These are phyloP conservation scores for Ips typographus DNA, from an alignment of 1,140 invertebrate genomes.

Conservation along the genomic window DNA sequence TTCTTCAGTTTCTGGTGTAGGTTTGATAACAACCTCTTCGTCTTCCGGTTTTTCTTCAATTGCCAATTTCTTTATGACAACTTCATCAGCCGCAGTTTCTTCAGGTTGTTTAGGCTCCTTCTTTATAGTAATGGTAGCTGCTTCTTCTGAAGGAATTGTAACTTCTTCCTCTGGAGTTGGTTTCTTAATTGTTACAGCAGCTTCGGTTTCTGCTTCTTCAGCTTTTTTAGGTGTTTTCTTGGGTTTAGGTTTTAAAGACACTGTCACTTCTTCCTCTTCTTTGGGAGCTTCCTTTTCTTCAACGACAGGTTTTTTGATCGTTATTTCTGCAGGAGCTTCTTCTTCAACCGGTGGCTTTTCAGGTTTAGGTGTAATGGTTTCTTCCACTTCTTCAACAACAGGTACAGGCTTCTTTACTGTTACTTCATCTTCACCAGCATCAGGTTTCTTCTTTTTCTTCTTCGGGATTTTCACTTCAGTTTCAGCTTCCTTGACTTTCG, in stretches of 20 bases:
- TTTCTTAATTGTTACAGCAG: conserved; percentile 7
- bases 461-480: conserved; percentile 19
- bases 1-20: conserved; percentile 51
- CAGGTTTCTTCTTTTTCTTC: conserved; percentile 6
- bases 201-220: conserved; percentile 4
- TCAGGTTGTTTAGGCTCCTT: conserved; percentile 6
- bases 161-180: not conserved
- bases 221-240: conserved; percentile 46
- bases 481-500: conserved; percentile 52
- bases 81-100: conserved; percentile 26
- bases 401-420: not conserved
- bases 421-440: not conserved
- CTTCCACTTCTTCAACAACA: not conserved
- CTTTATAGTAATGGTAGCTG: conserved; percentile 7
- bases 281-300: conserved; percentile 27
- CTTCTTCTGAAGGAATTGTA: conserved; percentile 2
- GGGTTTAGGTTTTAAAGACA: conserved; percentile 36
- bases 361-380: not conserved
- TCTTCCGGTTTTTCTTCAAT: conserved; percentile 26
- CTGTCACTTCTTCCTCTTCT: conserved; percentile 55
- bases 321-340: conserved; percentile 40
- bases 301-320: conserved; percentile 46
- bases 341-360: conserved; percentile 41
- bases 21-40: conserved; percentile 19
- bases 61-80: conserved; percentile 40